Evolutionary conservation across 2,113 vertebrate genomes (phyloP).

Genomic region (Anguilla rostrata): DNA sequence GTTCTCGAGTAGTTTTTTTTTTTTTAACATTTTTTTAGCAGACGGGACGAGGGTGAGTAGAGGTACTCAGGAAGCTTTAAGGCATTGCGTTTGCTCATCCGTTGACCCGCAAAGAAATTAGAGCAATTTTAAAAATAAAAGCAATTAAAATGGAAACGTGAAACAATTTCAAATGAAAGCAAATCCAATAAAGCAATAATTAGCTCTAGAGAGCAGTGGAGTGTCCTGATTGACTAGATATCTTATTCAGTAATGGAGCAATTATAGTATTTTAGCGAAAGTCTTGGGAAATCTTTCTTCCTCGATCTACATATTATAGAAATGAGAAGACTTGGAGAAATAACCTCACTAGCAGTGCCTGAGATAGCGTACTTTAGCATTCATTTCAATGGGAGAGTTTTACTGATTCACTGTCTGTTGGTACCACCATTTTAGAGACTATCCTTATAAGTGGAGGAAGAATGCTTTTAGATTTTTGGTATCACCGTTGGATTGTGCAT

Average conservation of each 20-base stretch:
- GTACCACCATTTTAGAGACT: background rate
- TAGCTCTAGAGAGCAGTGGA: background rate
- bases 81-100: background rate
- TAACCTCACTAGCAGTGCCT: background rate
- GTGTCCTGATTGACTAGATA: background rate
- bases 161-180: background rate
- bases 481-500: background rate
- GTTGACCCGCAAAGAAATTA: background rate
- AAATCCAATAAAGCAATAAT: background rate
- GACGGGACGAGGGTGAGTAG: conserved; percentile 42
- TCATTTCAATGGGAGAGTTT: background rate
- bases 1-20: background rate
- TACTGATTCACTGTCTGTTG: background rate
- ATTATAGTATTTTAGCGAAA: background rate
- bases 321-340: background rate
- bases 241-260: background rate
- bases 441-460: background rate
- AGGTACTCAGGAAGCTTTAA: background rate
- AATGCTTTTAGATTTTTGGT: background rate
- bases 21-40: too few relatives aligned
- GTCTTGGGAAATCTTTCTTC: background rate
- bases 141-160: background rate
- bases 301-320: background rate
- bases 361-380: background rate
- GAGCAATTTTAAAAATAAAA: background rate